Evolutionary conservation across 2,797 vertebrate species (phyloP).

Genomic region (Acomys russatus): DNA sequence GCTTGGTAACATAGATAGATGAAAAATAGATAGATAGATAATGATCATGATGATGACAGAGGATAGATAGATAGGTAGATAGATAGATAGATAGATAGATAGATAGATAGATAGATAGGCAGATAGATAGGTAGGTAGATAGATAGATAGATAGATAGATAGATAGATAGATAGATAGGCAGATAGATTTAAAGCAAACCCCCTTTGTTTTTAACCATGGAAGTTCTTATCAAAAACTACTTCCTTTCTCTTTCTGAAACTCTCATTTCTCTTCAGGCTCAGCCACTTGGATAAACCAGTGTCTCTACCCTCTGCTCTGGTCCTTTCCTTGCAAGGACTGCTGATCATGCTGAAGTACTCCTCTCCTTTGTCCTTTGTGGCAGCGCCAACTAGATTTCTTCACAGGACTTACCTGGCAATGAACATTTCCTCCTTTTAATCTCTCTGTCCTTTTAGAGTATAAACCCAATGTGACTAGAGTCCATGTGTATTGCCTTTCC

Average conservation of each 20-base stretch:
- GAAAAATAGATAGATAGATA: background rate
- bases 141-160: background rate
- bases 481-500: background rate
- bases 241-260: background rate
- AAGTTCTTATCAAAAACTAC: background rate
- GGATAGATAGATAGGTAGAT: background rate
- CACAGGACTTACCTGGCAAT: background rate
- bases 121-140: background rate
- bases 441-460: background rate
- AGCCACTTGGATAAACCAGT: background rate
- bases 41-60: no score
- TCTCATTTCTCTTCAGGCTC: background rate
- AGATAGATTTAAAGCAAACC: background rate
- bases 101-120: background rate
- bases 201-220: background rate
- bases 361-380: background rate
- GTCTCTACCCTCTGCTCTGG: background rate
- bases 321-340: background rate
- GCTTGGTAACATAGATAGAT: background rate
- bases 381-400: background rate
- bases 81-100: background rate
- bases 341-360: background rate
- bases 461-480: background rate
- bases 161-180: background rate
- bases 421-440: background rate